phyloP scores from a whole-genome alignment of 2,888 invertebrate genomes.

The Drosophila dives region DNA sequence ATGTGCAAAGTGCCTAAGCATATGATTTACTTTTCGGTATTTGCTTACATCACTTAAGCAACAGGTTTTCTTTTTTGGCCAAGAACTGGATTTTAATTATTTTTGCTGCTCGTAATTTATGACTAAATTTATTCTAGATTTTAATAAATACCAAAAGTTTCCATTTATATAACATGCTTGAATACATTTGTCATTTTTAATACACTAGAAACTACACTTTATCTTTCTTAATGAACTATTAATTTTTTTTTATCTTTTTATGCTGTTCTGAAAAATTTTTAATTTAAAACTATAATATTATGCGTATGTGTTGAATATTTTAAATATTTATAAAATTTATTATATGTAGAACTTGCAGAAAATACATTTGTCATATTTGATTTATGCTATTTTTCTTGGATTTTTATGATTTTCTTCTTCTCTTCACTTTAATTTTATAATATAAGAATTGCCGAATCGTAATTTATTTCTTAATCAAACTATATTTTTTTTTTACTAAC shows the following conservation, averaged over 20 bases:
- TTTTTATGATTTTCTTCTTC: neutral
- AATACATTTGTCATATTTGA: neutral
- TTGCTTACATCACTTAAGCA: slow-evolving; percentile 46
- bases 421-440: neutral
- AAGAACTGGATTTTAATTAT: slow-evolving; percentile 14
- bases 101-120: neutral
- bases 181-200: neutral
- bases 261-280: neutral
- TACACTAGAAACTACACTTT: neutral
- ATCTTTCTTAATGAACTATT: neutral
- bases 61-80: slow-evolving; percentile 54
- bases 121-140: neutral
- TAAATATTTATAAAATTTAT: too few species aligned
- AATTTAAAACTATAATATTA: neutral
- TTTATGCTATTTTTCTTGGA: neutral
- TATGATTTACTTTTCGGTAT: slow-evolving; percentile 73
- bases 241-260: neutral
- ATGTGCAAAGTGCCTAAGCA: slow-evolving; percentile 78
- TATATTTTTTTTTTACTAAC: too few species aligned
- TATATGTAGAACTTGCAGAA: neutral
- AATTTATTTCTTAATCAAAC: neutral
- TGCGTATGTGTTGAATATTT: neutral
- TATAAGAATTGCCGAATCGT: neutral
- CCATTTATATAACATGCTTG: neutral
- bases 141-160: neutral